phyloP scores from a whole-genome alignment of 2,888 invertebrate genomes.

The Masnerella sp. region DNA sequence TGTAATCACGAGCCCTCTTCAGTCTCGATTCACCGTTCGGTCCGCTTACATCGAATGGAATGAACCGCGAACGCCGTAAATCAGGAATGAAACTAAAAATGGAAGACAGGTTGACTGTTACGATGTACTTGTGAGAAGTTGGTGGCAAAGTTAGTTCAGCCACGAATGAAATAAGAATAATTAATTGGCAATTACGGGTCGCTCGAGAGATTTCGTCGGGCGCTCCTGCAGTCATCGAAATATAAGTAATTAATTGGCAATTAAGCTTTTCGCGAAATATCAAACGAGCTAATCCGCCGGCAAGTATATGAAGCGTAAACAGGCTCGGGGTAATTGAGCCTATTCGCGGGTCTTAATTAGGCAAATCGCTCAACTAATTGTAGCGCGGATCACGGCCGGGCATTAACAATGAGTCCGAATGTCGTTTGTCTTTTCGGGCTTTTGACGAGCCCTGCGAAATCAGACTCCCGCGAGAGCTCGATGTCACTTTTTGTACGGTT shows the following conservation, averaged over 20 bases:
- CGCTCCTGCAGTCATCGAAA: slow-evolving; percentile 38
- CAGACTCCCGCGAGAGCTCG: slow-evolving; percentile 24
- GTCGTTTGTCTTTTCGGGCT: slow-evolving; percentile 26
- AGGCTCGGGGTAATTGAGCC: slow-evolving; percentile 42
- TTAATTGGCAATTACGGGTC: slow-evolving; percentile 43
- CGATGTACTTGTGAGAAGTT: slow-evolving; percentile 1
- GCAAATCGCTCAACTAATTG: slow-evolving; percentile 42
- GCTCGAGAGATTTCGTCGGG: slow-evolving; percentile 31
- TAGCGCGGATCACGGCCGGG: slow-evolving; percentile 24
- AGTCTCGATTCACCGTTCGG: neutral
- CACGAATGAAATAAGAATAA: slow-evolving; percentile 36
- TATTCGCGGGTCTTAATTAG: slow-evolving; percentile 49
- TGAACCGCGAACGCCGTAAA: neutral
- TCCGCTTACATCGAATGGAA: neutral
- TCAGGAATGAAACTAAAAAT: neutral
- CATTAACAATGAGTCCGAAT: slow-evolving; percentile 32
- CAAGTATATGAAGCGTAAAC: slow-evolving; percentile 40
- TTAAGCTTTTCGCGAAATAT: slow-evolving; percentile 52
- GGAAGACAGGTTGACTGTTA: slow-evolving; percentile 1
- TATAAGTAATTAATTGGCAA: slow-evolving; percentile 55
- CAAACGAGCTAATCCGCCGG: slow-evolving; percentile 34
- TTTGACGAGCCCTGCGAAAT: slow-evolving; percentile 26
- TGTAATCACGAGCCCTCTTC: too few relatives aligned
- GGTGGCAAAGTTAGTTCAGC: slow-evolving; percentile 1
- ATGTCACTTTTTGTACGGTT: slow-evolving; percentile 21